Percentiles rank a stretch among this genome's conserved stretches.
Conservation (phyloP, 92 coral and sea anemone genomes). For the Palythoa grandis region DNA sequence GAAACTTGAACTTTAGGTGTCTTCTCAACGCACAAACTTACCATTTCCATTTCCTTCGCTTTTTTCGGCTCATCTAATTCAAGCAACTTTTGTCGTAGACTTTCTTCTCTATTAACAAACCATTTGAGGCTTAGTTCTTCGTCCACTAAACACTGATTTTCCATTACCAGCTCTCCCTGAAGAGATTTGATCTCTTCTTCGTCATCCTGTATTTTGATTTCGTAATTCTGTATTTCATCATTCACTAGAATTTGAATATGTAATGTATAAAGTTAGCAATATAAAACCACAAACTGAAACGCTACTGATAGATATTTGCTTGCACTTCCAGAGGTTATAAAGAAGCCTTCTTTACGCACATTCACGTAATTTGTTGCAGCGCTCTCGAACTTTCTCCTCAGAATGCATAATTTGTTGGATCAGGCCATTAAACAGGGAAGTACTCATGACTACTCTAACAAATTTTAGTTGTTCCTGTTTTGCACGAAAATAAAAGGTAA, state of each 20-base stretch:
- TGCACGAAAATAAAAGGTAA: too few species aligned
- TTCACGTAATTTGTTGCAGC: constrained; percentile 78
- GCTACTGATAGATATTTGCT: not conserved
- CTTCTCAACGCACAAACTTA: constrained; percentile 5
- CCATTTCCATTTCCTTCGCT: constrained; percentile 48
- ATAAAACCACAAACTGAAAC: not conserved
- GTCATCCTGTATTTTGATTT: constrained; percentile 71
- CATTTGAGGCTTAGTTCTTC: constrained; percentile 90
- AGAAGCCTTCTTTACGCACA: constrained; percentile 54
- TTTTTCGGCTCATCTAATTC: constrained; percentile 60
- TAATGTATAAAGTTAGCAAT: not conserved
- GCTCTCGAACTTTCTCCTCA: constrained; percentile 87
- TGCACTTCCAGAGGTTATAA: constrained; percentile 9
- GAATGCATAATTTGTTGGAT: constrained; percentile 94
- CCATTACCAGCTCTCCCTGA: constrained; percentile 76
- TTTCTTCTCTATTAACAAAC: constrained; percentile 68
- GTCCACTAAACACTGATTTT: constrained; percentile 85
- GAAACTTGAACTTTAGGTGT: too few species aligned
- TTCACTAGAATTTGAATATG: constrained; percentile 57
- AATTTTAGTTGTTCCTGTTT: too few species aligned
- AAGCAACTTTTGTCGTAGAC: constrained; percentile 53
- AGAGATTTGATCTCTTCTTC: constrained; percentile 82
- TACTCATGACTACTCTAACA: constrained; percentile 56
- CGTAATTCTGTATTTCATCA: constrained; percentile 73
- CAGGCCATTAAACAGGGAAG: constrained; percentile 67